Base-by-base conservation (phyloP, 2,888 invertebrate genomes). In the Cryptus viduatorius region DNA sequence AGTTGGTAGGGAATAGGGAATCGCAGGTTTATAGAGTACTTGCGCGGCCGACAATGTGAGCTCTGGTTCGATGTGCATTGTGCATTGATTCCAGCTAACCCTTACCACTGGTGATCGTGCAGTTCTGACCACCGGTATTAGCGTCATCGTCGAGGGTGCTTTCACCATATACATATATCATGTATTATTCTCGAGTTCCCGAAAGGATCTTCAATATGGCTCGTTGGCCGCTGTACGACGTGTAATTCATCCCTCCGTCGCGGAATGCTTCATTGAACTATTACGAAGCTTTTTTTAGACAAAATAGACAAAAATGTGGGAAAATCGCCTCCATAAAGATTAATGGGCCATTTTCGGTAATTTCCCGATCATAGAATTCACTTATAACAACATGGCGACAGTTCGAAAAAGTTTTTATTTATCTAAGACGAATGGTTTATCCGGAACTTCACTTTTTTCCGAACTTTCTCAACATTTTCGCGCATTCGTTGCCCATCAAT, bases 11-110 rank as follows among this genome's bases (percentile, higher is more conserved):
- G 65, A 56, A 67, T 67, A 53, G 69, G 53, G 53, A 46, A 76
- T 86, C 75, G 67, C 79, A 73, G 80, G 81, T 48, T 79, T 72
- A 73, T 82, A 46, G 68, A 86, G 86, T 85, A 50, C 73, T 77
- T 81, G 67, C 72, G 73, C 67, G 75, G 73, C 46, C 71, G 77
- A 75, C 84, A 37, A 75, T 46, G 76, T 72, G 81, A 86, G 72
- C 81, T 72, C 82, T 84, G 82, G 86, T 87, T 88, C 85, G 86
- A 87, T 86, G 86, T 83, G 86, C 87, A 84, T 75, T 75, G 73
- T 87, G 88, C 90, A 90, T 89, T 89, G 90, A 90, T 91, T 91
- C 87, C 88, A 88, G 87, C 82, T 88, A 85, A 88, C 89, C 89
- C 90, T 90, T 89, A 87, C 86, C 86, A 86, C 85, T 76, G 79